Percentiles rank a stretch among this genome's conserved stretches.
phyloP scores from a whole-genome alignment of 1,140 invertebrate genomes.

The Aphis gossypii region DNA sequence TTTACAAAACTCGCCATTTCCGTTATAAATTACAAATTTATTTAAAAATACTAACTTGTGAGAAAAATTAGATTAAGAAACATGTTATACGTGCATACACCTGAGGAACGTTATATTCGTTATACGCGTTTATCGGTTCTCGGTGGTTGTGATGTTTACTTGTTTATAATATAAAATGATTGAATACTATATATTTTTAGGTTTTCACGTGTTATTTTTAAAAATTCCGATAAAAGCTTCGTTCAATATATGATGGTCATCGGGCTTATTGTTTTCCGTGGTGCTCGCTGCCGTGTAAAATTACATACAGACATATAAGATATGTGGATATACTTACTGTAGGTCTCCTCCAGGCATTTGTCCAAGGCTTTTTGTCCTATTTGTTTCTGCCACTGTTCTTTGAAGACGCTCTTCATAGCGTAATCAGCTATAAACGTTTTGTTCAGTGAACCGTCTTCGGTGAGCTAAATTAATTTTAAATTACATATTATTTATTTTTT shows the following conservation, averaged over 20 bases:
- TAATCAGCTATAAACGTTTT: constrained; percentile 39
- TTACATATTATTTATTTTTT: too few species aligned
- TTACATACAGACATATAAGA: neutral
- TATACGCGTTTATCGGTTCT: neutral
- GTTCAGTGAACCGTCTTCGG: constrained; percentile 58
- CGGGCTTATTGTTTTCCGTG: neutral
- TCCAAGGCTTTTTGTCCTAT: constrained; percentile 52
- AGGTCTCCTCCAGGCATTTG: constrained; percentile 58
- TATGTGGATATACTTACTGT: constrained; percentile 51
- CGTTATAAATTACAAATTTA: neutral
- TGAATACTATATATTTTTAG: neutral
- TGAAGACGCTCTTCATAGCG: constrained; percentile 43
- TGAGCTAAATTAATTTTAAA: constrained; percentile 30
- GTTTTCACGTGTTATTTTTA: neutral
- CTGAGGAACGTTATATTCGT: neutral
- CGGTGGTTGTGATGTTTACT: neutral
- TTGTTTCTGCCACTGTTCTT: constrained; percentile 60
- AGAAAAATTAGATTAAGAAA: neutral
- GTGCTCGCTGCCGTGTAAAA: neutral
- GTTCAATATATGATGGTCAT: neutral
- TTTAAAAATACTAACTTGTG: neutral
- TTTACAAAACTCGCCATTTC: neutral
- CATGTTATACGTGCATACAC: too few species aligned
- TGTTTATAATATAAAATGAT: neutral
- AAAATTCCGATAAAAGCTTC: neutral